These are phyloP conservation scores for Falco biarmicus DNA, from an alignment of 2,797 vertebrate genomes.

Conservation along the genomic window DNA sequence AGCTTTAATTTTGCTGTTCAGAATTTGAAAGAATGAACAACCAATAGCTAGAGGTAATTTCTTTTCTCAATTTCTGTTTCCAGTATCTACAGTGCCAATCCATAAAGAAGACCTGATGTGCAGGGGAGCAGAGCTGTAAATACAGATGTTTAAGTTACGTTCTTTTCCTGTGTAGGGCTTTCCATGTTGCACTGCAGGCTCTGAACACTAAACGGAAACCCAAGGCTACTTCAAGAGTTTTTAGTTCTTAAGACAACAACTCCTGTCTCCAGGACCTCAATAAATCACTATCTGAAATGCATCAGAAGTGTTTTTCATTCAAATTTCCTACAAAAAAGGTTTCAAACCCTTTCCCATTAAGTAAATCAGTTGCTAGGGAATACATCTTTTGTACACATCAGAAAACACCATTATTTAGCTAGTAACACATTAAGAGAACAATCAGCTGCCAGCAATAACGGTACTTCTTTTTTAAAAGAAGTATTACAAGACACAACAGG, in stretches of 20 bases:
- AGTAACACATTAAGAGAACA: neutral
- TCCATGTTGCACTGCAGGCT: rapidly evolving
- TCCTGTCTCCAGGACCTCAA: neutral
- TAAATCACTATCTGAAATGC: neutral
- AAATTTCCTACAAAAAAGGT: neutral
- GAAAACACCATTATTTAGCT: neutral
- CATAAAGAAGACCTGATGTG: neutral
- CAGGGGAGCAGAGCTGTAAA: neutral
- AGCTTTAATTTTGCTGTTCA: neutral
- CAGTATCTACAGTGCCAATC: neutral
- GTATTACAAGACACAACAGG: neutral
- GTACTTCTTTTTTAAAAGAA: neutral
- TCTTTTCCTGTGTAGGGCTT: neutral
- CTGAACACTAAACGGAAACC: neutral
- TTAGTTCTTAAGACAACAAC: neutral
- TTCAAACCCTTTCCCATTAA: neutral
- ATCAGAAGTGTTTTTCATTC: neutral
- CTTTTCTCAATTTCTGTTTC: neutral
- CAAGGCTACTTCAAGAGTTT: neutral
- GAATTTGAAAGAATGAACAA: neutral
- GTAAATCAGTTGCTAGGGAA: neutral
- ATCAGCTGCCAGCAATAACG: neutral
- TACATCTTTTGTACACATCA: neutral
- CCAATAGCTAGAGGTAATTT: neutral
- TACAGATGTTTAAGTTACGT: neutral